Evolutionary conservation across 2,797 vertebrate genomes (phyloP).

Genomic region (Dryobates pubescens): DNA sequence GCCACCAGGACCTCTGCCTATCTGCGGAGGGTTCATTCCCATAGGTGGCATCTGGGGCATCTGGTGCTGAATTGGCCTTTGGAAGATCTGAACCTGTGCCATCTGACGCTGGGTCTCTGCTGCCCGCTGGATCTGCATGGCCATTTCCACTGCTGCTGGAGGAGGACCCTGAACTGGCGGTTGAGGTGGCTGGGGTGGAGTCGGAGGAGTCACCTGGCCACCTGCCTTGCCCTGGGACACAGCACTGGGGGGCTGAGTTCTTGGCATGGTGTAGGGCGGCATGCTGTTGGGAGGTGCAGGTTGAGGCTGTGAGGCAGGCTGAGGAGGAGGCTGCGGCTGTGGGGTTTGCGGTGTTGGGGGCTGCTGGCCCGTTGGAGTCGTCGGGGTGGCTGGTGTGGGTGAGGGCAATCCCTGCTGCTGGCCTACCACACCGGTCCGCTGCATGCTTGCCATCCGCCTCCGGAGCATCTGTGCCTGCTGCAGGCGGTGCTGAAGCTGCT

Average conservation of each 20-base stretch:
- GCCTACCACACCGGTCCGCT: constrained; percentile 86
- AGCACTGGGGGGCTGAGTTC: constrained; percentile 82
- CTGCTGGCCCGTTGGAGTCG: constrained; percentile 89
- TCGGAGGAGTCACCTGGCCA: constrained; percentile 85
- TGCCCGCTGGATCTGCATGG: constrained; percentile 96
- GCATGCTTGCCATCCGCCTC: constrained; percentile 98
- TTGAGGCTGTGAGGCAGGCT: constrained; percentile 80
- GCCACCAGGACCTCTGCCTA: constrained; percentile 77
- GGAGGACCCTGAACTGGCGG: constrained; percentile 87
- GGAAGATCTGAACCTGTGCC: constrained; percentile 92
- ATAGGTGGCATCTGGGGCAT: constrained; percentile 80
- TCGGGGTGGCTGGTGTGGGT: constrained; percentile 81
- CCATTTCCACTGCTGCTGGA: constrained; percentile 93
- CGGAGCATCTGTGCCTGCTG: constrained; percentile 98
- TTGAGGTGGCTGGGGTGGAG: constrained; percentile 86
- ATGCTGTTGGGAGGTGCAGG: constrained; percentile 80
- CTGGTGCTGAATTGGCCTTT: constrained; percentile 89
- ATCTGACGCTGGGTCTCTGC: constrained; percentile 95
- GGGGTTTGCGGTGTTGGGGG: constrained; percentile 92
- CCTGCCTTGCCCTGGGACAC: constrained; percentile 93
- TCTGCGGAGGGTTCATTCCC: constrained; percentile 84
- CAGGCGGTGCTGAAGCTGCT: constrained; percentile 95
- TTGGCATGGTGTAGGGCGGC: constrained; percentile 84
- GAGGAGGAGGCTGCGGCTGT: constrained; percentile 80
- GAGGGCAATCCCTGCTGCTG: constrained; percentile 84